Conservation (phyloP, 2,888 invertebrate genomes). For the Mythimna lalbum region DNA sequence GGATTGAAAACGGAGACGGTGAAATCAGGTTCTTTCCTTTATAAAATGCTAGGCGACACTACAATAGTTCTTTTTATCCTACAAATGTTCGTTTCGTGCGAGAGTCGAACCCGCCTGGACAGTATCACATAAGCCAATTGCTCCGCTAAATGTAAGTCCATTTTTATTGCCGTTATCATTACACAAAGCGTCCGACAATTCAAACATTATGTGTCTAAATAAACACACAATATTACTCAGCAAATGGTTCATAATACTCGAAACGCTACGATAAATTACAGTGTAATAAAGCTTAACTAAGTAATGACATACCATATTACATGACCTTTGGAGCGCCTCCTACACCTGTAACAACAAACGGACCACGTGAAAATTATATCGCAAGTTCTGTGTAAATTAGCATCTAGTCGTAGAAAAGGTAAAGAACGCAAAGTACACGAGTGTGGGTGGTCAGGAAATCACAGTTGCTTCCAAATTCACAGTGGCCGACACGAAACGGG, state of each 20-base stretch:
- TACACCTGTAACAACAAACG: slow-evolving; percentile 77
- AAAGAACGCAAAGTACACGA: slow-evolving; percentile 48
- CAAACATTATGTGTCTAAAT: slow-evolving; percentile 38
- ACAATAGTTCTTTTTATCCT: background rate
- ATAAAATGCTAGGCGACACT: background rate
- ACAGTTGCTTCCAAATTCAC: slow-evolving; percentile 64
- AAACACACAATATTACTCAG: slow-evolving; percentile 43
- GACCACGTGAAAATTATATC: slow-evolving; percentile 45
- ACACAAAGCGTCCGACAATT: slow-evolving; percentile 30
- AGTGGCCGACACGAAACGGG: slow-evolving; percentile 53
- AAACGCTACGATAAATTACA: slow-evolving; percentile 49
- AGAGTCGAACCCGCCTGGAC: slow-evolving; percentile 18
- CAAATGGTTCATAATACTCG: slow-evolving; percentile 51
- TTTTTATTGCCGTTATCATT: slow-evolving; percentile 37
- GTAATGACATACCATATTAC: slow-evolving; percentile 69
- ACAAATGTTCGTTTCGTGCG: slow-evolving; percentile 3
- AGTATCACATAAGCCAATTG: slow-evolving; percentile 25
- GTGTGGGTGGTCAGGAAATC: slow-evolving; percentile 66
- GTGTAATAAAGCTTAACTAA: slow-evolving; percentile 50
- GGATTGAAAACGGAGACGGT: background rate
- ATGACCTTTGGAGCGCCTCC: slow-evolving; percentile 70
- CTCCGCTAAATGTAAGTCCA: slow-evolving; percentile 23
- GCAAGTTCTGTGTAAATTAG: slow-evolving; percentile 58
- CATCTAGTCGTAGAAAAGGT: slow-evolving; percentile 54
- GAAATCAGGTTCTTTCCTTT: background rate